Evolutionary conservation across 2,888 invertebrate species (phyloP).

Genomic region (Athalia cordata): DNA sequence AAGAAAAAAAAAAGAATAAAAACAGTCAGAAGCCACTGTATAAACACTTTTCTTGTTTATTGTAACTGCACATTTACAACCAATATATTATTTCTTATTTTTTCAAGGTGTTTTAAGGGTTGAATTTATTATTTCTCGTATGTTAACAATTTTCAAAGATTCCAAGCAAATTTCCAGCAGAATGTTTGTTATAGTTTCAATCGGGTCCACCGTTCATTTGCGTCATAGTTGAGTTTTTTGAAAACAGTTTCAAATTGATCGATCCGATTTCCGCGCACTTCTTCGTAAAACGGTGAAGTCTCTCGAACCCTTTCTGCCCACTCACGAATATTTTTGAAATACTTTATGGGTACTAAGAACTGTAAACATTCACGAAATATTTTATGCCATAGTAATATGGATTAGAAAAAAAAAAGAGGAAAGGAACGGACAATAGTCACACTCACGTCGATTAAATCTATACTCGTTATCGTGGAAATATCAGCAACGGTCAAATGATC

Average conservation of each 20-base stretch:
- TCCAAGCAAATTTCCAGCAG: neutral
- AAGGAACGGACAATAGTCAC: neutral
- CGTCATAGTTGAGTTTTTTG: neutral
- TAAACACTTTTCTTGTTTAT: too few relatives aligned
- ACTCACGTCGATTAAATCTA: slow-evolving; percentile 28
- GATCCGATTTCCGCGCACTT: slow-evolving; percentile 8
- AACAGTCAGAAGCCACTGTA: too few relatives aligned
- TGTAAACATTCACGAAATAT: neutral
- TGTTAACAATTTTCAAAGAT: neutral
- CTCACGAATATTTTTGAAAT: slow-evolving; percentile 17
- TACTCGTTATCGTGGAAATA: slow-evolving; percentile 10
- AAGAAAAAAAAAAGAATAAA: too few relatives aligned
- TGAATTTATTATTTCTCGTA: too few relatives aligned
- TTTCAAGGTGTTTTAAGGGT: too few relatives aligned
- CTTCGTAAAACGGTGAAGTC: slow-evolving; percentile 13
- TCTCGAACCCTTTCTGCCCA: slow-evolving; percentile 20
- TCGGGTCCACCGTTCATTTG: slow-evolving; percentile 13
- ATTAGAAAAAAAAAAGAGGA: neutral
- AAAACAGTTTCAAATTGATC: neutral
- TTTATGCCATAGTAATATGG: neutral
- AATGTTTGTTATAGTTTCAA: slow-evolving; percentile 3
- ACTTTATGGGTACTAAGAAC: slow-evolving; percentile 16
- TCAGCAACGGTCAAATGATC: slow-evolving; percentile 24
- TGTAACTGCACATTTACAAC: too few relatives aligned
- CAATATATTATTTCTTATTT: too few relatives aligned